Base-by-base conservation (phyloP, 2,888 invertebrate species). In the Leucoptera coffeella region DNA sequence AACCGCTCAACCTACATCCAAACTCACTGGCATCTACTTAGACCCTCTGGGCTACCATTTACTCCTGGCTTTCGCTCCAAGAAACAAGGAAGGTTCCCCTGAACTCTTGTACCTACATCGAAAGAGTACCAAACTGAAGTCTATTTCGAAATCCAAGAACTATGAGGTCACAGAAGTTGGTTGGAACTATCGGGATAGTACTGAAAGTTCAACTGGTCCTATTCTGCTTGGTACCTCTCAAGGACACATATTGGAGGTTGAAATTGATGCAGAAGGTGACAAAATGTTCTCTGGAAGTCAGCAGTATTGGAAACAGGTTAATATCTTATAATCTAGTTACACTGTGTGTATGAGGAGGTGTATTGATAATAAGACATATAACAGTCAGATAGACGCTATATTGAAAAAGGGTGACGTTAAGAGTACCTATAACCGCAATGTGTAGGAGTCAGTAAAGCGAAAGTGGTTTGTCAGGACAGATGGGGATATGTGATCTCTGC, bases 161-260 rank as follows among this genome's bases (percentile, higher is more conserved):
- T 87, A 91, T 50, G 85, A 89, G 47, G 82, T 96, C 13, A 92
- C 93, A 0, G 85, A 90, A 26, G 86, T 96, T 0, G 94, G 84
- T 2, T 96, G 94, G 86, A 93, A 89, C 52, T 77, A 76, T 37
- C 75, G 76, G 30, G 83, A 85, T 37, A 77, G 73, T 2, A 81
- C 78, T 0, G 80, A 82, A 31, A 56, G 49, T 2, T 74, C 80
- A 1, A 90, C 93, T 0, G 89, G 89, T 2, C 80, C 88, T 0
- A 91, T 96, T 40, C 61, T 96, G 21, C 49, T 95, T 23, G 95
- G 94, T 4, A 94, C 93, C 0, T 87, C 87, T 1, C 87, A 85
- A 47, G 95, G 95, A 1, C 67, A 89, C 23, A 85, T 95, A 33
- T 81, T 93, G 54, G 95, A 95, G 60, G 88, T 88, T 0, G 93